Percentiles rank a stretch among this genome's conserved stretches.
phyloP scores from a whole-genome alignment of 2,797 vertebrate species.

The Poeciliopsis infans region DNA sequence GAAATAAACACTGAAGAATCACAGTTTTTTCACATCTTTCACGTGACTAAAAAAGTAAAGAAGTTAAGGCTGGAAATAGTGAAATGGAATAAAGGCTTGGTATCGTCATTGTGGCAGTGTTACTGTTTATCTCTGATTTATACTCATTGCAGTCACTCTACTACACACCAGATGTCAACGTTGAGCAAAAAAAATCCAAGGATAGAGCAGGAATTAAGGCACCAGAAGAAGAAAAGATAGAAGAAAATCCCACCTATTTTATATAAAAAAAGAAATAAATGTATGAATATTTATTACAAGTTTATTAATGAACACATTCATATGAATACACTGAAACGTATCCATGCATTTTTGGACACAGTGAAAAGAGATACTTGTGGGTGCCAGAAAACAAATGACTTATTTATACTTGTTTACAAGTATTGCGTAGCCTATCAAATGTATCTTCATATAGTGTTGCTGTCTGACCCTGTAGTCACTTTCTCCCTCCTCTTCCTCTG shows the following conservation, averaged over 20 bases:
- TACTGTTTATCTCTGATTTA: neutral
- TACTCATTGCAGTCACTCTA: neutral
- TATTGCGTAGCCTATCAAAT: neutral
- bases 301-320: neutral
- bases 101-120: neutral
- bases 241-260: neutral
- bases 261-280: neutral
- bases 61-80: neutral
- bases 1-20: neutral
- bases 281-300: neutral
- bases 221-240: neutral
- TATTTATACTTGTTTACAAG: neutral
- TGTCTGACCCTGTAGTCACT: constrained; percentile 41
- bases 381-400: neutral
- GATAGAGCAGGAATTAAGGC: neutral
- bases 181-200: neutral
- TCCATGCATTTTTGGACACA: neutral
- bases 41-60: neutral
- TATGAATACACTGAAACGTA: neutral
- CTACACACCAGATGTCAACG: neutral
- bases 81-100: neutral
- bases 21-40: neutral
- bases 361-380: neutral
- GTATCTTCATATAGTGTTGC: constrained; percentile 15
- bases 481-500: constrained; percentile 2